Evolutionary conservation across 2,888 invertebrate genomes (phyloP).

Genomic region (Ormyrus rosae): DNA sequence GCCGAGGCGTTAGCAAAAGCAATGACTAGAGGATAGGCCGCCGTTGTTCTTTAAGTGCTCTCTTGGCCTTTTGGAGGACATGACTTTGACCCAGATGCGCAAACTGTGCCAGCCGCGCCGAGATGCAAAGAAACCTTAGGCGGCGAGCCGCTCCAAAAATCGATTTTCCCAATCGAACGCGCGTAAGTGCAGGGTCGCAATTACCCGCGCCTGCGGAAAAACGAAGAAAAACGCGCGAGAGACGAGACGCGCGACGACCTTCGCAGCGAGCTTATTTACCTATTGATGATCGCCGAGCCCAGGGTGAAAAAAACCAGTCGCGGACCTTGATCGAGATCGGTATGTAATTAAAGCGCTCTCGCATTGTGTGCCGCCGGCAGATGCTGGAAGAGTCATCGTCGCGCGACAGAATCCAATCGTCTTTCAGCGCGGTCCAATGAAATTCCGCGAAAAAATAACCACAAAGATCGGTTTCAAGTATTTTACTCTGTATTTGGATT

Average conservation of each 20-base stretch:
- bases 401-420: no score
- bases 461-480: no score
- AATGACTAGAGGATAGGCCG: constrained; percentile 63
- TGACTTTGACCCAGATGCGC: constrained; percentile 74
- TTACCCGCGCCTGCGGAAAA: neutral
- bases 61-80: constrained; percentile 73
- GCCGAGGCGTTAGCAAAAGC: constrained; percentile 63
- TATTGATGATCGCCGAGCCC: constrained; percentile 6
- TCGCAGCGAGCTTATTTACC: constrained; percentile 31
- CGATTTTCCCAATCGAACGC: neutral
- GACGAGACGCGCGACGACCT: constrained; percentile 27
- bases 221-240: constrained; percentile 15
- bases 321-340: constrained; percentile 51
- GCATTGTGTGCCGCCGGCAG: neutral
- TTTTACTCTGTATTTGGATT: no score
- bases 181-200: constrained; percentile 5
- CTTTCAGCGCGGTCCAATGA: no score
- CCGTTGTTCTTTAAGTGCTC: constrained; percentile 65
- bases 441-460: no score
- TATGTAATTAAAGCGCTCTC: constrained; percentile 29
- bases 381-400: no score
- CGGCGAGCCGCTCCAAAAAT: constrained; percentile 34
- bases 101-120: constrained; percentile 67
- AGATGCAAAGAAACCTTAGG: constrained; percentile 63
- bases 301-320: constrained; percentile 31